Evolutionary conservation across 2,113 vertebrate species (phyloP).

Genomic region (Zosterops borbonicus): DNA sequence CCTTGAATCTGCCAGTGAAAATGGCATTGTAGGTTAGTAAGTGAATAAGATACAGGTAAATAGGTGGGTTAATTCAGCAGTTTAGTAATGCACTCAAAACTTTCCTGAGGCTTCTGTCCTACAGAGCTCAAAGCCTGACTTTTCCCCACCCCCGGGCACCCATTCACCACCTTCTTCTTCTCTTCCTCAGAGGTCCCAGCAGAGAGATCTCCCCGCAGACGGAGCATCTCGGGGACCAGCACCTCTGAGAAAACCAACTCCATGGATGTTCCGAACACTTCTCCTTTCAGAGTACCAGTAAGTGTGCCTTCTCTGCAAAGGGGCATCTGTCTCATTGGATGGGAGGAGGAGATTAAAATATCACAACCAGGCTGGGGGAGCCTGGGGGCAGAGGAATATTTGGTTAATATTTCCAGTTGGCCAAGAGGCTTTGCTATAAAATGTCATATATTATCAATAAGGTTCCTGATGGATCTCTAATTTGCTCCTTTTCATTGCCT

Average conservation of each 20-base stretch:
- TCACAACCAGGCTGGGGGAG: neutral
- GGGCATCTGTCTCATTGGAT: neutral
- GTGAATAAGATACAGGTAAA: neutral
- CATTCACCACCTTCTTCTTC: constrained; percentile 1
- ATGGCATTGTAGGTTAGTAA: neutral
- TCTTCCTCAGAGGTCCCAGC: constrained; percentile 84
- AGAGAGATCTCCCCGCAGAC: constrained; percentile 90
- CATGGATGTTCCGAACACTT: constrained; percentile 86
- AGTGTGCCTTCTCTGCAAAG: constrained; percentile 63
- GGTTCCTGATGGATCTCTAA: neutral
- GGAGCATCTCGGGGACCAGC: constrained; percentile 93
- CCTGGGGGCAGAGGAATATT: neutral
- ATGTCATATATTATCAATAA: neutral
- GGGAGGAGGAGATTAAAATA: neutral
- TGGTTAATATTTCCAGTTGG: neutral
- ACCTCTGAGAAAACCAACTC: constrained; percentile 87
- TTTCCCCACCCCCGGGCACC: neutral
- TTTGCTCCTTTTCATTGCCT: neutral
- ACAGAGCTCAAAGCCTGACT: neutral
- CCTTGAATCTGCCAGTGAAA: neutral
- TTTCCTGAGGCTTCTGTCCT: constrained; percentile 1
- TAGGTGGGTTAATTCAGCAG: constrained; percentile 11
- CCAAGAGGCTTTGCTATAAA: neutral
- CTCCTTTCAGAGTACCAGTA: constrained; percentile 95
- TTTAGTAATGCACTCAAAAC: neutral